Percentiles rank a stretch among this genome's conserved stretches.
Conservation (phyloP, 2,113 vertebrate genomes). For the Pyxicephalus adspersus region DNA sequence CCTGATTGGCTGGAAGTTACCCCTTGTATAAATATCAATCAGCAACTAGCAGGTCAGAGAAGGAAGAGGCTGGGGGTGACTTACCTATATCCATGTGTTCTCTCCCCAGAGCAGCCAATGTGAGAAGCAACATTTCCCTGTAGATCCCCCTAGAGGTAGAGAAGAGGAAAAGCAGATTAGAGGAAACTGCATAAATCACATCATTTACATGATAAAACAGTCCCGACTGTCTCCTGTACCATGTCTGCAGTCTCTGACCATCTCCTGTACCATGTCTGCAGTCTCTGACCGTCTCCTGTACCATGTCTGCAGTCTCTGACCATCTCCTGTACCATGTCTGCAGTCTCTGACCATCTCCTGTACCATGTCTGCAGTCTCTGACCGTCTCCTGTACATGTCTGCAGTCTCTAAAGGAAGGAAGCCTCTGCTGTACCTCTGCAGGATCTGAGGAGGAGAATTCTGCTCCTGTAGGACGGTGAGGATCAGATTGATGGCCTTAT, state of each 20-base stretch:
- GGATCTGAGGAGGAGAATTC: slow-evolving; percentile 60
- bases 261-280: too few species aligned
- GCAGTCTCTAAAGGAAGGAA: too few species aligned
- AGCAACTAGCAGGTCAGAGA: background rate
- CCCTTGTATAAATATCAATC: background rate
- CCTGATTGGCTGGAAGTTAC: background rate
- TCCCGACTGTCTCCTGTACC: background rate
- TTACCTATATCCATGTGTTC: slow-evolving; percentile 82
- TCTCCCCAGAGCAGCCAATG: slow-evolving; percentile 88
- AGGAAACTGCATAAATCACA: too few species aligned
- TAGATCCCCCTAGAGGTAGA: slow-evolving; percentile 82
- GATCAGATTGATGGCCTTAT: slow-evolving; percentile 85
- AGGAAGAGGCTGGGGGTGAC: background rate
- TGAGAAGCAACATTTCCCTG: slow-evolving; percentile 89
- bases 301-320: too few species aligned
- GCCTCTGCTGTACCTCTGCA: slow-evolving; percentile 69
- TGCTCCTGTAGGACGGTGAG: slow-evolving; percentile 77
- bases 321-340: too few species aligned
- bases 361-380: too few species aligned
- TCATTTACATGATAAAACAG: background rate
- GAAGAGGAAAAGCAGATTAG: background rate
- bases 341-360: too few species aligned
- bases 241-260: too few species aligned
- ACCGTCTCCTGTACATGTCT: too few species aligned
- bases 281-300: too few species aligned